Base-by-base conservation (phyloP, 2,113 vertebrate genomes). In the Sebastes schlegelii region DNA sequence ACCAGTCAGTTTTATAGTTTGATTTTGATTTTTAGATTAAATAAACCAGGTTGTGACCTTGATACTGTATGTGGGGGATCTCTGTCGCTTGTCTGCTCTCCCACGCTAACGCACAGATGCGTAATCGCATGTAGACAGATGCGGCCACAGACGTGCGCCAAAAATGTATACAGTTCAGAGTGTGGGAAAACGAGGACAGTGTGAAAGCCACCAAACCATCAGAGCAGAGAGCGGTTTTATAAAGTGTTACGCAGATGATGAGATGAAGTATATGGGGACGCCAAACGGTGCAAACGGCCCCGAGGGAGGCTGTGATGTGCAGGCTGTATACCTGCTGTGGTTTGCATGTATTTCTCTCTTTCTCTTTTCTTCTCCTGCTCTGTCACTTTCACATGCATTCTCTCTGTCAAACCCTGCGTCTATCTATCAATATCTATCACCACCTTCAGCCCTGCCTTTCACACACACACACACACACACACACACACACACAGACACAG, bases 251-350 rank as follows among this genome's bases (percentile, higher is more conserved):
- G 77, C 73, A 80, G 70, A 82, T 70, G 83, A 86, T 70, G 83
- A 86, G 74, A 82, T 45, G 69, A 49, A 62, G 61, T 17, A 12
- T 19, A 49, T 2, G 54, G 49, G 34, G 57, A 26, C 26, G 73
- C 46, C 84, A 89, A 90, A 93, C 73, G 91, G 80, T 88, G 87
- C 91, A 94, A 90, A 92, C 83, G 89, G 87, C 43, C 64, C 70
- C 79, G 55, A 64, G 67, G 8, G 52, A 71, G 51, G 72, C 65
- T 75, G 64, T 71, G 1, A 43, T 46, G 14, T 2, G 57, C 1
- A 60, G n/a, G 5, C 11, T 60, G 51, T 52, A 4, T 71, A 84
- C 83, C 66, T 58, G 68, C n/a, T 88, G 92, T 72, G 88, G 87
- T 92, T 92, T 93, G 66, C 67, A 85, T 74, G 45, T 8, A 4